Conservation (phyloP, 2,113 vertebrate genomes). For the Hirundichthys speculiger region DNA sequence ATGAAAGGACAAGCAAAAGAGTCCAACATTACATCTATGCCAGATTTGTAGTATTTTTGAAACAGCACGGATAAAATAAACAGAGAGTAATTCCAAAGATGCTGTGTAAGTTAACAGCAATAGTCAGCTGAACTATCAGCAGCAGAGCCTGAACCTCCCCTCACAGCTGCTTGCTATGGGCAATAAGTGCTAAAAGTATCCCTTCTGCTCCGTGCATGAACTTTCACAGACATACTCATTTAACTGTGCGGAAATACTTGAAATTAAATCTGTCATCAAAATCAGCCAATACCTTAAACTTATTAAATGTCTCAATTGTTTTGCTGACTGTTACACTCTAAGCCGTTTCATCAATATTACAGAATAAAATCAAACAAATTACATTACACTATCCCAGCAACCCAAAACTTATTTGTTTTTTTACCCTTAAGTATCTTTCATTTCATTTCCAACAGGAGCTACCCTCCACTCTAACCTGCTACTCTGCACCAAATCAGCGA, state of each 20-base stretch:
- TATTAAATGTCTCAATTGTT: neutral
- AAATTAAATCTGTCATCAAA: slow-evolving; percentile 24
- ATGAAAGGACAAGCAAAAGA: neutral
- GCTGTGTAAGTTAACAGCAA: slow-evolving; percentile 30
- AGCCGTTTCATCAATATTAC: too few species aligned
- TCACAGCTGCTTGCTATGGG: slow-evolving; percentile 10
- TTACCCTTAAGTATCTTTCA: neutral
- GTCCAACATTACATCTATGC: neutral
- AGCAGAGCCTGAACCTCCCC: slow-evolving; percentile 1
- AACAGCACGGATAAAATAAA: neutral
- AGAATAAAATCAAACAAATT: too few species aligned
- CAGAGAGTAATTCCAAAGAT: slow-evolving; percentile 1
- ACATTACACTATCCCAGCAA: neutral
- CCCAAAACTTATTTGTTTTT: slow-evolving; percentile 1
- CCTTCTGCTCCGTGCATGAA: slow-evolving; percentile 8
- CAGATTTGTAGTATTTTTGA: slow-evolving; percentile 1
- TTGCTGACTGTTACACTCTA: neutral
- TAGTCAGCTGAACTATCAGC: slow-evolving; percentile 37
- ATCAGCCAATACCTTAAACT: neutral
- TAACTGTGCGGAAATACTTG: slow-evolving; percentile 3
- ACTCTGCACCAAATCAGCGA: slow-evolving; percentile 77
- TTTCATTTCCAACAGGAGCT: slow-evolving; percentile 38
- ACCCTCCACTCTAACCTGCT: slow-evolving; percentile 64
- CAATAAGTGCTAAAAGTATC: slow-evolving; percentile 4
- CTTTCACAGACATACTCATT: slow-evolving; percentile 2